phyloP scores from a whole-genome alignment of 2,888 invertebrate genomes.

The Chouioia cunea region DNA sequence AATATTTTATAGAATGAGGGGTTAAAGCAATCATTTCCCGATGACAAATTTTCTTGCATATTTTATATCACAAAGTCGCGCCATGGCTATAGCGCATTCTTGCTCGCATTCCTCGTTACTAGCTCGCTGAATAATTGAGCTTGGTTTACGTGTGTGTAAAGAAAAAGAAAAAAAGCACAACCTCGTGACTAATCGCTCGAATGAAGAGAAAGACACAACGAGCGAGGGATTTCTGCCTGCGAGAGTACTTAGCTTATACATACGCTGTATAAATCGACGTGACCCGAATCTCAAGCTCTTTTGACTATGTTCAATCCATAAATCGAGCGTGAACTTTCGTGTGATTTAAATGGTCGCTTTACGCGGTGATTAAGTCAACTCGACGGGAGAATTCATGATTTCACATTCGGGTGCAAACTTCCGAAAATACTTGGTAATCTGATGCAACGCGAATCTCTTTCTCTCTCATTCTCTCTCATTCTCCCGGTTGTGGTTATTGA shows the following conservation, averaged over 20 bases:
- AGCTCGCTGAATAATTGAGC: constrained; percentile 8
- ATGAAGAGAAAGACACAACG: neutral
- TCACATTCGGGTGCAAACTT: neutral
- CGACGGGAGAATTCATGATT: too few relatives aligned
- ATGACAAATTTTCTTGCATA: constrained; percentile 60
- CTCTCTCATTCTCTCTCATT: constrained; percentile 23
- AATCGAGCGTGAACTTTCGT: too few relatives aligned
- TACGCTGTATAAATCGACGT: too few relatives aligned
- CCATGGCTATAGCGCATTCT: constrained; percentile 48
- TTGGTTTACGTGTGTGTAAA: neutral
- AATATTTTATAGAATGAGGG: constrained; percentile 52
- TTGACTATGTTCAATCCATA: too few relatives aligned
- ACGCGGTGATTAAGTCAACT: neutral
- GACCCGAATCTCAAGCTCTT: too few relatives aligned
- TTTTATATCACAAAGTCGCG: constrained; percentile 49
- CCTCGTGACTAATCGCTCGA: constrained; percentile 2
- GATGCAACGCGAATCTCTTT: constrained; percentile 59
- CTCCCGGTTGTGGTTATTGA: neutral
- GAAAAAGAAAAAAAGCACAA: neutral
- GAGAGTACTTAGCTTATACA: too few relatives aligned
- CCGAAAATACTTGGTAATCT: constrained; percentile 55
- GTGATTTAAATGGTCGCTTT: constrained; percentile 2
- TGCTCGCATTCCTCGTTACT: constrained; percentile 27
- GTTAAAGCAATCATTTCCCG: constrained; percentile 51
- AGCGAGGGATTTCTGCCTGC: too few relatives aligned